Conservation (phyloP, 2,797 vertebrate genomes). For the Morelia viridis region DNA sequence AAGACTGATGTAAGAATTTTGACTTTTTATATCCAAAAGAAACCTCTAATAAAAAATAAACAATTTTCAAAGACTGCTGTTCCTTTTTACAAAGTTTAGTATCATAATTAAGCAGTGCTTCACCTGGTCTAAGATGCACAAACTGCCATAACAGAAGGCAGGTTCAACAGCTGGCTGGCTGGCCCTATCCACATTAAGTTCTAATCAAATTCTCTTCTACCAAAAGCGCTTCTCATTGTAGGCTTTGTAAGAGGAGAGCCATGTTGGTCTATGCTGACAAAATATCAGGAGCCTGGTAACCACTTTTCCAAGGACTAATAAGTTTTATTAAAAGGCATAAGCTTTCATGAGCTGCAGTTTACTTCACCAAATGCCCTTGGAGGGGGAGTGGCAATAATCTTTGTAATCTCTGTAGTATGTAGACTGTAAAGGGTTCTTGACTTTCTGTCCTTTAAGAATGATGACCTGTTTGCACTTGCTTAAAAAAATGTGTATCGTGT, state of each 20-base stretch:
- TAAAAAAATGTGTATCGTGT: neutral
- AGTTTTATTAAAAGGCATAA: neutral
- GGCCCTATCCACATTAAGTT: neutral
- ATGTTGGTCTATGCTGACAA: neutral
- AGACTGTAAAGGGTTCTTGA: neutral
- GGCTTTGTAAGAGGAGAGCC: neutral
- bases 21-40: slow-evolving; percentile 77
- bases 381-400: neutral
- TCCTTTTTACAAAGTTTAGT: neutral
- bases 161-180: no score
- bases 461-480: neutral
- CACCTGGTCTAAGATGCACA: neutral
- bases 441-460: neutral
- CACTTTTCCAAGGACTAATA: neutral
- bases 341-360: neutral
- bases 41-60: slow-evolving; percentile 74
- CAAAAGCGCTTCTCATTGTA: neutral
- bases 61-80: slow-evolving; percentile 40
- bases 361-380: neutral
- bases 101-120: neutral
- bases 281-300: neutral
- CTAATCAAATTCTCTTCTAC: neutral
- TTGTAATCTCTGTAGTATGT: neutral
- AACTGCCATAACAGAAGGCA: neutral
- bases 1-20: slow-evolving; percentile 78